Percentiles rank a stretch among this genome's conserved stretches.
Evolutionary conservation across 2,113 vertebrate species (phyloP).

Genomic region (Raja brachyura): DNA sequence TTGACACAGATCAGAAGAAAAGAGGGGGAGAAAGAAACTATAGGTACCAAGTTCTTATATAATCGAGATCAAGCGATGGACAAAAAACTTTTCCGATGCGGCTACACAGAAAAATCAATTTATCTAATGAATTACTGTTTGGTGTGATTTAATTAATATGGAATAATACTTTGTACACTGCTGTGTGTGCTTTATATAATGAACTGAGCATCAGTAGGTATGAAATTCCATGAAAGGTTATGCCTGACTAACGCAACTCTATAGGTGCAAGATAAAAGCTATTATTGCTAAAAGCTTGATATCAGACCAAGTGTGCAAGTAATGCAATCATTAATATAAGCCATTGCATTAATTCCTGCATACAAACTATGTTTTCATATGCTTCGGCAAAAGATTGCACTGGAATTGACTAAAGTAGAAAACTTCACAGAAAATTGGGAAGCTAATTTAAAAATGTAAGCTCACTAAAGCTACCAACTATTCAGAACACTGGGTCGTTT

Average conservation of each 20-base stretch:
- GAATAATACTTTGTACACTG: slow-evolving; percentile 72
- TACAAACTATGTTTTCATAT: slow-evolving; percentile 48
- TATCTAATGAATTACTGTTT: slow-evolving; percentile 75
- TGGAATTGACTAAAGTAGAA: neutral
- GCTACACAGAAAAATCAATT: slow-evolving; percentile 67
- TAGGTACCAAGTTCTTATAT: slow-evolving; percentile 59
- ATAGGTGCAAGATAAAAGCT: slow-evolving; percentile 65
- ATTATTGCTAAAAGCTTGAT: slow-evolving; percentile 73
- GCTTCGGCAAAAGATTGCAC: neutral
- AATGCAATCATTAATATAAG: slow-evolving; percentile 72
- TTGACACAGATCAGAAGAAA: slow-evolving; percentile 63
- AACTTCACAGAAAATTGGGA: neutral
- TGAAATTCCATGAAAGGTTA: slow-evolving; percentile 67
- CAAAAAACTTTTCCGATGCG: slow-evolving; percentile 51
- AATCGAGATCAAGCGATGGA: slow-evolving; percentile 57
- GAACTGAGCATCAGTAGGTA: slow-evolving; percentile 72
- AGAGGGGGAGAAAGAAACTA: slow-evolving; percentile 44
- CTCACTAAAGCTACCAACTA: neutral
- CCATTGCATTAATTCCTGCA: slow-evolving; percentile 67
- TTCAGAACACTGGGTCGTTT: neutral
- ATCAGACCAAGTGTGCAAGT: slow-evolving; percentile 61
- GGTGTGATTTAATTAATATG: slow-evolving; percentile 77
- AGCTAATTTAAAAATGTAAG: neutral
- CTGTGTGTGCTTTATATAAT: slow-evolving; percentile 73
- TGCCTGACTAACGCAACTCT: slow-evolving; percentile 63